phyloP scores from a whole-genome alignment of 2,797 vertebrate species.

The Myiotriccus ornatus region DNA sequence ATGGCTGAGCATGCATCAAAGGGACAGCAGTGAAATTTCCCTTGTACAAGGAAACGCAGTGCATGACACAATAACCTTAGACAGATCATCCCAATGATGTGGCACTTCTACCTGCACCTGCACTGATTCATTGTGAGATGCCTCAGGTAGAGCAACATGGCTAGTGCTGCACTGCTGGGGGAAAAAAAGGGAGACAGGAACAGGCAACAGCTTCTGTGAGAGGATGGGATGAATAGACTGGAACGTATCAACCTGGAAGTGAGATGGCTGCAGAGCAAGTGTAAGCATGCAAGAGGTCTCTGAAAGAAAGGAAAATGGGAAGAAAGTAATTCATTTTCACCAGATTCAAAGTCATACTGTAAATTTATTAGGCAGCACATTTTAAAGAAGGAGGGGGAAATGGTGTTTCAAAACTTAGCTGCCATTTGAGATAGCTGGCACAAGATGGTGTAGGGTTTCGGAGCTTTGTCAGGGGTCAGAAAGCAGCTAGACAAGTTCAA shows the following conservation, averaged over 20 bases:
- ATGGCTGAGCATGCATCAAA: not conserved
- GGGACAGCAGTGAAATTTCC: not conserved
- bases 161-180: not conserved
- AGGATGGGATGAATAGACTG: not conserved
- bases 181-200: not conserved
- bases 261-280: not conserved
- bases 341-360: not conserved
- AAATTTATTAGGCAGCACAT: not conserved
- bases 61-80: not conserved
- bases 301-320: not conserved
- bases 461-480: not conserved
- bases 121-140: not conserved
- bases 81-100: not conserved
- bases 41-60: fast-evolving
- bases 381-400: not conserved
- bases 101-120: not conserved
- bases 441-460: not conserved
- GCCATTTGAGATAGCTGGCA: not conserved
- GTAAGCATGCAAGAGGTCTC: fast-evolving
- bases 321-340: not conserved
- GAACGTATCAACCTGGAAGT: not conserved
- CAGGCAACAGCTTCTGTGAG: not conserved
- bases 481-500: not conserved
- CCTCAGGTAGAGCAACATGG: not conserved
- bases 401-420: not conserved